Base-by-base conservation (phyloP, 1,140 invertebrate genomes). In the Planococcus citri region DNA sequence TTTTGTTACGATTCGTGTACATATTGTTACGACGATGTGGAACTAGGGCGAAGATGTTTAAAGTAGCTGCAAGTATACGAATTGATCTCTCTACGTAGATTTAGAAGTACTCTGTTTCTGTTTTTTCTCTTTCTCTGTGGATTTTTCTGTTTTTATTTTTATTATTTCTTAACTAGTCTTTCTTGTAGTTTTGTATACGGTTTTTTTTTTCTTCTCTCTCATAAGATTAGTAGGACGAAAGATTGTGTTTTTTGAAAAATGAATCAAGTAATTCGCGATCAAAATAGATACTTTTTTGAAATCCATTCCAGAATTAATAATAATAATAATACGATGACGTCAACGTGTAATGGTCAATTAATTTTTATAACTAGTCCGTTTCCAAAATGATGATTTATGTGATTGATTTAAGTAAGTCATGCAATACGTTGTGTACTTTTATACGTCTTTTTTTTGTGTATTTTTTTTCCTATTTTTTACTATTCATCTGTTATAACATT, bases 381-480 rank as follows among this genome's bases (percentile, higher is more conserved):
- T 51, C 41, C 41, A 51, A 51, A 51, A 51, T 51, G 41, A 51
- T 51, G 41, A 51, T 20, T 37, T 51, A 17, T 51, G 41, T 51
- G 41, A 51, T 51, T 51, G 41, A 51, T 51, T 33, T 51, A 51
- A 51, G 41, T 51, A 51, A 51, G 41, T 51, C 41, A 51, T 20
- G 41, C 41, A 51, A 51, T 51, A 51, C n/a, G 41, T 51, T 51
- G 41, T 51, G n/a, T 51, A 51, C 41, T 51, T 51, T 51, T 51
- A 51, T 51, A 51, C 41, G n/a, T n/a, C n/a, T n/a, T n/a, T n/a
- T n/a, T 51, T 51, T 51, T 51, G 41, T 51, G 41, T 51, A 51
- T 51, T 51, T 51, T n/a, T n/a, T 51, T 51, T 51, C 41, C 41
- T 51, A 51, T 51, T 51, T 51, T 51, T 51, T 51, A 51, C 41